Conservation (phyloP, 2,888 invertebrate genomes). For the Amphipoea lucens region DNA sequence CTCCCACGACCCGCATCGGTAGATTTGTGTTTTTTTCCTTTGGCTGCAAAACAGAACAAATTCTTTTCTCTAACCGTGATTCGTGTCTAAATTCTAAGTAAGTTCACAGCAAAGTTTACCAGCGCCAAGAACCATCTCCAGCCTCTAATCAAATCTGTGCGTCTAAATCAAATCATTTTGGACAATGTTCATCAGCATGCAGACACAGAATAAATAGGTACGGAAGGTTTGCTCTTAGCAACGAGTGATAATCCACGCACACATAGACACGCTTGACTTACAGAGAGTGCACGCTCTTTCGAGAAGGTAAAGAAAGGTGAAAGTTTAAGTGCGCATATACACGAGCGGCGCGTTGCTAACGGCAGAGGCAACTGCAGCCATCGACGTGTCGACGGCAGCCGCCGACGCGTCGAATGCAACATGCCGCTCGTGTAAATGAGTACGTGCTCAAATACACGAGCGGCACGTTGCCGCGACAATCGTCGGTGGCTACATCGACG, state of each 20-base stretch:
- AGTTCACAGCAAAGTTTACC: slow-evolving; percentile 36
- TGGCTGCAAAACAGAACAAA: neutral
- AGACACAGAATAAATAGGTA: neutral
- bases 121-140: slow-evolving; percentile 44
- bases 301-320: too few relatives aligned
- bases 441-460: too few relatives aligned
- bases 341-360: too few relatives aligned
- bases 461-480: too few relatives aligned
- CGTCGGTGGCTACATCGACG: too few relatives aligned
- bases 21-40: neutral
- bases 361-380: too few relatives aligned
- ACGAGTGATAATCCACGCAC: neutral
- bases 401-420: too few relatives aligned
- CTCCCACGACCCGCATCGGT: too few relatives aligned
- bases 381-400: too few relatives aligned
- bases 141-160: slow-evolving; percentile 46
- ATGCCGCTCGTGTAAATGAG: too few relatives aligned
- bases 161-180: slow-evolving; percentile 61
- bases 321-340: too few relatives aligned
- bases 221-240: neutral
- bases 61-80: neutral
- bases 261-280: neutral
- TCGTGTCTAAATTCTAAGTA: slow-evolving; percentile 9
- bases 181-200: slow-evolving; percentile 60
- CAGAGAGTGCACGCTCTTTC: neutral